Evolutionary conservation across 1,140 invertebrate genomes (phyloP).

Genomic region (Philotrypesis tridentata): DNA sequence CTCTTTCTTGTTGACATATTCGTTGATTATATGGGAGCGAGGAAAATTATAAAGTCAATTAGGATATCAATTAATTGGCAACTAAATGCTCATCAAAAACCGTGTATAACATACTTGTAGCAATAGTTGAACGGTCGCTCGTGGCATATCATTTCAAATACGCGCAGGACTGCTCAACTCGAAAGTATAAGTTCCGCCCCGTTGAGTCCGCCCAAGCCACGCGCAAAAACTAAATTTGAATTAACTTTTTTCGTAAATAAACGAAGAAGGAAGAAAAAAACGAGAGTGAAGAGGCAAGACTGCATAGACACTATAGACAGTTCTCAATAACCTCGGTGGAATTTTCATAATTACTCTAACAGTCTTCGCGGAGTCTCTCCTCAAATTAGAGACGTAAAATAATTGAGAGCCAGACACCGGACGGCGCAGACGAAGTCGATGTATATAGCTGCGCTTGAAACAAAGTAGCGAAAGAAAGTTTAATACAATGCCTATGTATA

Average conservation of each 20-base stretch:
- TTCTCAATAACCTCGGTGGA: not conserved
- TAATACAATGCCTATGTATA: constrained; percentile 28
- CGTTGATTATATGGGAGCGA: too few species aligned
- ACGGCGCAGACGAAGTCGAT: not conserved
- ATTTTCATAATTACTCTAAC: constrained; percentile 25
- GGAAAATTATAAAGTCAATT: too few species aligned
- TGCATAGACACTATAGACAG: not conserved
- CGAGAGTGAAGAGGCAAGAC: not conserved
- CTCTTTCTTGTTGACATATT: too few species aligned
- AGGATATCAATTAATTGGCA: too few species aligned
- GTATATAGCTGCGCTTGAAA: not conserved
- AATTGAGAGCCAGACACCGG: constrained; percentile 18
- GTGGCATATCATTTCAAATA: not conserved
- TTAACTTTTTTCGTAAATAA: not conserved
- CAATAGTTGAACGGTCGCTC: too few species aligned
- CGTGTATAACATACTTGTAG: too few species aligned
- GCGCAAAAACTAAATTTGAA: not conserved
- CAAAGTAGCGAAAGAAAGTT: constrained; percentile 41
- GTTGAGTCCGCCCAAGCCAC: not conserved
- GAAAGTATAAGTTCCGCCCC: not conserved
- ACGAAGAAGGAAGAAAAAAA: not conserved
- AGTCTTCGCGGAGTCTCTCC: not conserved
- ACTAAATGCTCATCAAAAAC: too few species aligned
- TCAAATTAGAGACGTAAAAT: constrained; percentile 25
- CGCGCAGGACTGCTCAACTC: too few species aligned